Evolutionary conservation across 2,113 vertebrate genomes (phyloP), one percentile per base, ranked within the genome.

Genomic region (Tragelaphus scriptus): DNA sequence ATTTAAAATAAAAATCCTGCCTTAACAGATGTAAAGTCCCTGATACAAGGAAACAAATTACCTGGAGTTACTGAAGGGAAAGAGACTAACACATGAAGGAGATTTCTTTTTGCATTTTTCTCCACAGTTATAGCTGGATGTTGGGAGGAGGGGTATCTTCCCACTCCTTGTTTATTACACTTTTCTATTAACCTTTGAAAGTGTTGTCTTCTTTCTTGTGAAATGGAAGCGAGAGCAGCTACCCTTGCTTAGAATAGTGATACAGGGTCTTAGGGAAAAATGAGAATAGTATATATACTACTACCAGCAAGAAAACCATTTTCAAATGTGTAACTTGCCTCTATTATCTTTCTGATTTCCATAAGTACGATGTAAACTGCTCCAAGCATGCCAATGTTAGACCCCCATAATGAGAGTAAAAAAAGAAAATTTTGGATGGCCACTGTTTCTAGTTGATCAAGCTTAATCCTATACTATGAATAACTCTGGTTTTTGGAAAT

Each of bases 1-100:
- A 95, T 98, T 98, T 98, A 98, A 98, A 98, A 98, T 96, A 98
- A 98, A 98, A 98, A 98, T 61, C 94, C 94, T 98, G 97, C 95
- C 95, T 98, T 96, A 94, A 89, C 91, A 98, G 97, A 98, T 97
- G 80, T 92, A 98, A 98, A 97, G 81, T 97, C 80, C 90, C 59
- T 95, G 97, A 97, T 79, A 98, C 82, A 97, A 98, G 91, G 85
- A 98, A 98, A 98, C 93, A 98, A 98, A 98, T 98, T 98, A 98
- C 97, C 51, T 88, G 90, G 58, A 97, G 92, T 96, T 95, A 98
- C 98, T 97, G 93, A 96, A 97, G 96, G 55, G 68, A 97, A 98
- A 98, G 97, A 97, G 86, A 98, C 98, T 97, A 98, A 65, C 40
- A 86, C 56, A 97, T 15, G 90, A 97, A 97, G 92, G 85, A 96